Evolutionary conservation across 2,113 vertebrate species (phyloP), one percentile per base, ranked within the genome.

Genomic region (Amphilophus citrinellus): DNA sequence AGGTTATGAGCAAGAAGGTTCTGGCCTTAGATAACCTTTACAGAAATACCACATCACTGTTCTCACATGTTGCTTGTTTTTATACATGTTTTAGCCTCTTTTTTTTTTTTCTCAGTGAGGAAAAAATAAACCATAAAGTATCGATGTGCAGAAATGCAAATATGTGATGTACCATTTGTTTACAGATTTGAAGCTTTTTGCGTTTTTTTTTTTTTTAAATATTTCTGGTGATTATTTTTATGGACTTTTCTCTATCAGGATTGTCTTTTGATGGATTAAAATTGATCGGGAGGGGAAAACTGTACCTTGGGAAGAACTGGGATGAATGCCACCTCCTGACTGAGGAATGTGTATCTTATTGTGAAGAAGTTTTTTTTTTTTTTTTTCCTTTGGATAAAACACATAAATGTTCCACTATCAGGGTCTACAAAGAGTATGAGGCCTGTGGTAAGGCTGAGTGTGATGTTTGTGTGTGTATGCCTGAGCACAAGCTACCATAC

Each of bases 381-480:
- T 57, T 62, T 71, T 77, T 79, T 58, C 20, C 6, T 85, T 76
- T 88, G 61, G 63, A 85, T 60, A 79, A 56, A 90, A 86, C 35
- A 87, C 76, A 83, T 60, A 83, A 87, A 86, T 42, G 79, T 91
- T 89, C 58, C 71, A 91, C 82, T 87, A 89, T 95, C 91, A 93
- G 93, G 92, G 88, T 94, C 84, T 84, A 62, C 47, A 63, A 89
- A 91, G 89, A 82, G 86, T 88, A 89, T 82, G 79, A 90, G 81
- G 84, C 78, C 86, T 89, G 76, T 66, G 77, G 77, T 83, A 71
- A 56, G 82, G 73, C 63, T 76, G 77, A 76, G 61, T 79, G 63
- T 17, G 53, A 14, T 56, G n/a, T 66, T 39, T 56, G 18, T 56
- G 77, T 50, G 79, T 18, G 47, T 68, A 6, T 22, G 73, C 24